These are phyloP conservation scores for Hydractinia symbiolongicarpus DNA, from an alignment of 30 jellyfish, hydroid and myxozoan species.

Conservation along the genomic window DNA sequence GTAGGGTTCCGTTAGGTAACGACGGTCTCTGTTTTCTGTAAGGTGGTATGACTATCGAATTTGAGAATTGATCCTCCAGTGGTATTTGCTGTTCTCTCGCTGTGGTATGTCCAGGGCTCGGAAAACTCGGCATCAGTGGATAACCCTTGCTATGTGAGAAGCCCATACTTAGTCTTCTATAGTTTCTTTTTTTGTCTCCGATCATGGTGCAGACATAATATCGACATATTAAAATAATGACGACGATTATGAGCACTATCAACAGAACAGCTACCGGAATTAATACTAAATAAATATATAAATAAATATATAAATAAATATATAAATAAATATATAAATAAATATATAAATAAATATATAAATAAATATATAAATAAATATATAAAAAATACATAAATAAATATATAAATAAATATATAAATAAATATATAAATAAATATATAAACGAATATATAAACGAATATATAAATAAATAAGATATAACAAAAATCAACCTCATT, in stretches of 20 bases:
- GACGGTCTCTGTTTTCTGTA: neutral
- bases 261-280: constrained; percentile 9
- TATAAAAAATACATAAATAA: no score
- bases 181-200: neutral
- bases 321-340: no score
- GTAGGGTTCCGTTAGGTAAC: neutral
- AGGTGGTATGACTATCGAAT: neutral
- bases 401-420: no score
- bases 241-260: neutral
- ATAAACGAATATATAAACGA: no score
- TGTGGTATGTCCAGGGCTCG: constrained; percentile 2
- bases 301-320: no score
- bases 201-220: constrained; percentile 9
- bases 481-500: no score
- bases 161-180: neutral
- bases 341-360: no score
- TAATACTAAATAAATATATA: constrained; percentile 19
- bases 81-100: constrained; percentile 13
- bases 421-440: no score
- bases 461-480: no score
- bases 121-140: constrained; percentile 3
- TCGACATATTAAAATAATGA: constrained; percentile 15
- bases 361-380: no score
- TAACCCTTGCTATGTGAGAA: constrained; percentile 1
- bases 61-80: constrained; percentile 17